Base-by-base conservation (phyloP, 2,888 invertebrate species). In the Drosophila sordidula region DNA sequence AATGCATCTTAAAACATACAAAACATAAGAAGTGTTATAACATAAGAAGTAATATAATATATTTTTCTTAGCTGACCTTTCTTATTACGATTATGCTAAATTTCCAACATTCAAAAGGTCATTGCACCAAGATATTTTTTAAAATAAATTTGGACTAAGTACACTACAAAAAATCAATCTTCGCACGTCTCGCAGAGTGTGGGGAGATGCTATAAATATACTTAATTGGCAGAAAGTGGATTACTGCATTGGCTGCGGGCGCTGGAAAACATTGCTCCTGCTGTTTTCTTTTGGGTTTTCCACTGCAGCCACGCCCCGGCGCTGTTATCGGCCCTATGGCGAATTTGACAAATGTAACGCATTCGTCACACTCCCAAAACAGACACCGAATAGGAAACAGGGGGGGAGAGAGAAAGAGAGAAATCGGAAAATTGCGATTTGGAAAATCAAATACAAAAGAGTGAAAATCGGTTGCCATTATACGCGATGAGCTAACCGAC, bases 271-370 rank as follows among this genome's bases (percentile, higher is more conserved):
- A 41, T 16, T 55, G 46, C 54, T 55, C 44, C 14, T 46, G 0
- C 22, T 22, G 22, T 22, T 29, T 16, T 1, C n/a, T 16, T 11
- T 18, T n/a, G 4, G 36, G 6, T 14, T 46, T 54, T 51, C 9
- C 9, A n/a, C 11, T 16, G 34, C 12, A 36, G 55, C 54, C 54
- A 62, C 63, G 69, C 64, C 62, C 52, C 34, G 6, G n/a, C 38
- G 3, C 39, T 50, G 47, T 62, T 83, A 75, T 75, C 68, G 61
- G 51, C 55, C 63, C 55, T 54, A 32, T 9, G 56, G 82, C 87
- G 82, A 87, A 83, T 83, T 87, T 83, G 83, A 87, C 86, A 85
- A 83, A 83, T 83, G 85, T 68, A 58, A 54, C 46, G 75, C 77
- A 87, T 87, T 85, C 75, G 85, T 72, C 68, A 78, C 81, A 69